Conservation (phyloP, 2,113 vertebrate genomes). For the Burhinus bistriatus region DNA sequence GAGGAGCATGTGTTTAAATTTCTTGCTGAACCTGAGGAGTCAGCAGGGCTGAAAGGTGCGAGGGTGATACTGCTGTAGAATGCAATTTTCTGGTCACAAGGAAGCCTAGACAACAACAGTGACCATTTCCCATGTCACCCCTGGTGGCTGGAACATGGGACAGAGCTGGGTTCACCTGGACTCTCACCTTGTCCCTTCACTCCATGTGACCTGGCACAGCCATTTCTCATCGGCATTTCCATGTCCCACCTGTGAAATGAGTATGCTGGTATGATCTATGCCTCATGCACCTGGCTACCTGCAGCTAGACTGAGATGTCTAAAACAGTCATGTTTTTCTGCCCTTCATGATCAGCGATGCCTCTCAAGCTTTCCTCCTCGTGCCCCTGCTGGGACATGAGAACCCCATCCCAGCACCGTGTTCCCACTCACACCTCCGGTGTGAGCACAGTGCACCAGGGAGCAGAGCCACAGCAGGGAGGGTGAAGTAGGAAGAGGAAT, state of each 20-base stretch:
- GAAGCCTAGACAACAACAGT: not conserved
- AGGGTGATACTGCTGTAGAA: not conserved
- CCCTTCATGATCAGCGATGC: not conserved
- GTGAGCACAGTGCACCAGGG: not conserved
- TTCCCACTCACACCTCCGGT: not conserved
- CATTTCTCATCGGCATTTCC: not conserved
- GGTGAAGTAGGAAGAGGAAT: not conserved
- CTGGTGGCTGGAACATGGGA: not conserved
- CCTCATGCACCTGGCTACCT: fast-evolving
- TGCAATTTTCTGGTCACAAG: not conserved
- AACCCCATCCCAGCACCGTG: fast-evolving
- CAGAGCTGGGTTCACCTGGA: not conserved
- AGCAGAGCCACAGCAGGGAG: not conserved
- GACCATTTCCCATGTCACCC: not conserved
- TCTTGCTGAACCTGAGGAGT: not conserved
- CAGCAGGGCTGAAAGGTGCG: not conserved
- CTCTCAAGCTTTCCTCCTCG: not conserved
- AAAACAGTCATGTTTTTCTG: not conserved
- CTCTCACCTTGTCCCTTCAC: not conserved
- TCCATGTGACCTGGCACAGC: not conserved
- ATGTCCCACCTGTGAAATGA: not conserved
- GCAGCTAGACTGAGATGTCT: not conserved
- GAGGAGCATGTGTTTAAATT: not conserved
- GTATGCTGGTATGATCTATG: not conserved
- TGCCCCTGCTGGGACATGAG: not conserved